A percentile compares a stretch with the other conserved stretches of the same genome.
Conservation (phyloP, 2,113 vertebrate genomes). For the Halichoeres trimaculatus region DNA sequence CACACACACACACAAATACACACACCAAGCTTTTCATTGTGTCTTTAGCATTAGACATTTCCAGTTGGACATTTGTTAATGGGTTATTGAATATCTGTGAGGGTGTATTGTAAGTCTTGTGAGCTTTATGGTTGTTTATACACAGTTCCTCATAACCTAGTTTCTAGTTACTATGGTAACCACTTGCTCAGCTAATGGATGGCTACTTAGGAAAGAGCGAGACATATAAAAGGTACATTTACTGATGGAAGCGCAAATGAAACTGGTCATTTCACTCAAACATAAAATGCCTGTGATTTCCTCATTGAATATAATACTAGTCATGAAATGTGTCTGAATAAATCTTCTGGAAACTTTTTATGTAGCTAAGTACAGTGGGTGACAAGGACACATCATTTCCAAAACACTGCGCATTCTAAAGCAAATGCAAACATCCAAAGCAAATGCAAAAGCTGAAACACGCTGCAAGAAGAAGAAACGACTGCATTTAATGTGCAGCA, state of each 20-base stretch:
- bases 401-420: too few relatives aligned
- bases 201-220: slow-evolving; percentile 16
- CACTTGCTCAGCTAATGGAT: slow-evolving; percentile 14
- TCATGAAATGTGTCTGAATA: too few relatives aligned
- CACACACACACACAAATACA: not conserved
- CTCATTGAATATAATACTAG: too few relatives aligned
- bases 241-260: slow-evolving; percentile 14
- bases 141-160: slow-evolving; percentile 61
- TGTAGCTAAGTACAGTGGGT: too few relatives aligned
- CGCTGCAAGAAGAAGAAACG: too few relatives aligned
- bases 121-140: slow-evolving; percentile 57
- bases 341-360: too few relatives aligned
- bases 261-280: slow-evolving; percentile 19
- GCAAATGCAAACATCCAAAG: too few relatives aligned
- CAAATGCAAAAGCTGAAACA: too few relatives aligned
- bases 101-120: slow-evolving; percentile 2
- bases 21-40: not conserved
- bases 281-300: slow-evolving; percentile 3
- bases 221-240: not conserved
- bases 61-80: not conserved
- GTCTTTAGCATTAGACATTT: not conserved
- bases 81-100: slow-evolving; percentile 33
- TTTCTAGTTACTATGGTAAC: slow-evolving; percentile 77
- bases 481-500: too few relatives aligned
- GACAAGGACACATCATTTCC: too few relatives aligned